These are phyloP conservation scores for Coreoperca whiteheadi DNA, from an alignment of 2,113 vertebrate genomes.

Conservation along the genomic window DNA sequence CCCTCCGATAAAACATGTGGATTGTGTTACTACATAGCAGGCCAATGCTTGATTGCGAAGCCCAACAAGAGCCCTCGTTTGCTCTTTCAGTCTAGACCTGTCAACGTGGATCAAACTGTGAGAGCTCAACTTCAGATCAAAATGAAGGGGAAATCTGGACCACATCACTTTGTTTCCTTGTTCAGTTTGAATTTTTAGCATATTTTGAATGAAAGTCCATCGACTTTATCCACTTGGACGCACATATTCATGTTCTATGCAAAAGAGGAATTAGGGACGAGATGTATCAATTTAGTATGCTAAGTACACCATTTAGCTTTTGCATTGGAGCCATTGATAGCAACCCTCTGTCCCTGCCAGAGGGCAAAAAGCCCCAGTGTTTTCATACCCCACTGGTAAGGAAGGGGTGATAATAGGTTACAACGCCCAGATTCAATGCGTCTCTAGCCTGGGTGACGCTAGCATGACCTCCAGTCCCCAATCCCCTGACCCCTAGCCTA, in stretches of 20 bases:
- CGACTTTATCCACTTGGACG: slow-evolving; percentile 71
- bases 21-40: slow-evolving; percentile 79
- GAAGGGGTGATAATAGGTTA: slow-evolving; percentile 91
- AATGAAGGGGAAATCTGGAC: slow-evolving; percentile 79
- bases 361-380: slow-evolving; percentile 76
- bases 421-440: slow-evolving; percentile 90
- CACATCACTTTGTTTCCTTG: slow-evolving; percentile 67
- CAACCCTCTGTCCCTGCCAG: slow-evolving; percentile 57
- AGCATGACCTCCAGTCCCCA: slow-evolving; percentile 88
- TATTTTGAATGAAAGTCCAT: slow-evolving; percentile 66
- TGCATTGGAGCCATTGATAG: slow-evolving; percentile 69
- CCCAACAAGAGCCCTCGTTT: slow-evolving; percentile 72
- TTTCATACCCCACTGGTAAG: slow-evolving; percentile 84
- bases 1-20: slow-evolving; percentile 82
- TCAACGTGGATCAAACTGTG: slow-evolving; percentile 82
- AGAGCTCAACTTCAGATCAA: slow-evolving; percentile 76
- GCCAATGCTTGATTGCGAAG: slow-evolving; percentile 82
- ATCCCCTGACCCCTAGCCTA: slow-evolving; percentile 90
- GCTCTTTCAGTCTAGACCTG: slow-evolving; percentile 76
- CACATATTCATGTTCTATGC: slow-evolving; percentile 65
- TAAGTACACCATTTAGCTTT: slow-evolving; percentile 77
- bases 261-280: slow-evolving; percentile 74
- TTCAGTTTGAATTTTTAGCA: slow-evolving; percentile 63
- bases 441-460: slow-evolving; percentile 89
- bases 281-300: slow-evolving; percentile 83